phyloP scores from a whole-genome alignment of 2,113 vertebrate species.

The Euleptes europaea region DNA sequence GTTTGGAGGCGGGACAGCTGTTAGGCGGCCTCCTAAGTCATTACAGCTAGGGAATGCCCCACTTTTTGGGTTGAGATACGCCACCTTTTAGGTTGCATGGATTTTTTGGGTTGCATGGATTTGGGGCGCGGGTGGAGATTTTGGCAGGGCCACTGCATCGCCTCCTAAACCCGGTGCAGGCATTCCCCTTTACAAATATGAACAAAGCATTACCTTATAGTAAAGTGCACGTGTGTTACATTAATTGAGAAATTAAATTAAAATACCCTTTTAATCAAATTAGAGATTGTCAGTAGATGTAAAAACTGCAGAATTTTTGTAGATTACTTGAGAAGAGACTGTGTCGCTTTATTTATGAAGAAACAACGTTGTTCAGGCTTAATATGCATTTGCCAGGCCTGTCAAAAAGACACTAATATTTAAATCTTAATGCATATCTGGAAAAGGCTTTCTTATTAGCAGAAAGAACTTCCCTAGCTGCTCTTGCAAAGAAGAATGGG shows the following conservation, averaged over 20 bases:
- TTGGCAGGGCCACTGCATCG: no score
- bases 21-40: no score
- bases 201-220: background rate
- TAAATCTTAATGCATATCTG: background rate
- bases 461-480: background rate
- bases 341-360: background rate
- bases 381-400: background rate
- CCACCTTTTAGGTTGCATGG: no score
- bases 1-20: no score
- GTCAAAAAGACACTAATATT: background rate
- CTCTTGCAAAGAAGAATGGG: background rate
- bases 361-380: background rate
- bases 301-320: background rate
- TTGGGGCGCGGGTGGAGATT: no score
- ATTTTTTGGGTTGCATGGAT: no score
- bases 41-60: no score
- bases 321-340: rapidly evolving
- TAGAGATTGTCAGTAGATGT: background rate
- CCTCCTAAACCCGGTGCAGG: no score
- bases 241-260: background rate
- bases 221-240: background rate
- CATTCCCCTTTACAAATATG: background rate
- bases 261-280: background rate
- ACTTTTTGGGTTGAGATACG: no score
- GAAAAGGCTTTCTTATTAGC: background rate